Percentiles rank a stretch among this genome's conserved stretches.
phyloP scores from a whole-genome alignment of 1,140 invertebrate genomes.

The Hestina assimilis region DNA sequence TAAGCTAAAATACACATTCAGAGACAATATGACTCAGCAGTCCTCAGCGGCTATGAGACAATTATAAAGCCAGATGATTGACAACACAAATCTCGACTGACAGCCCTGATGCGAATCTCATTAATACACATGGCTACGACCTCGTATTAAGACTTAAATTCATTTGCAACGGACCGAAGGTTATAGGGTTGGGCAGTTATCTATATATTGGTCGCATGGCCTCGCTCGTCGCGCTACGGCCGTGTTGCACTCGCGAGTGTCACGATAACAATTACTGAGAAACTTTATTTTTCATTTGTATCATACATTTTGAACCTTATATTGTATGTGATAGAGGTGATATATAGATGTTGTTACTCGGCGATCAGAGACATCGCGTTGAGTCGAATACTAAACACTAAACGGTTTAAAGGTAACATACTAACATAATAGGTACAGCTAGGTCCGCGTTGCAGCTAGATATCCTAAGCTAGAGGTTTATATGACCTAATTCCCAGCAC shows the following conservation, averaged over 20 bases:
- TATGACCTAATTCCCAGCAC: constrained; percentile 36
- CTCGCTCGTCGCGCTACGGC: constrained; percentile 41
- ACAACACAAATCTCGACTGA: constrained; percentile 32
- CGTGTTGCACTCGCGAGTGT: constrained; percentile 48
- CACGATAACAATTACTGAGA: constrained; percentile 57
- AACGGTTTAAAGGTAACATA: constrained; percentile 43
- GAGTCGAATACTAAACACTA: constrained; percentile 41
- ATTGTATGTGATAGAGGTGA: not conserved
- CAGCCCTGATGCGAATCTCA: constrained; percentile 17
- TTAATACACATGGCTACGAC: constrained; percentile 4
- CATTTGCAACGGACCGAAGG: constrained; percentile 29
- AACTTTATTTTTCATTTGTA: constrained; percentile 40
- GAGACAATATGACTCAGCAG: not conserved
- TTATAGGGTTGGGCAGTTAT: constrained; percentile 52
- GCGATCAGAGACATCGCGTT: constrained; percentile 15
- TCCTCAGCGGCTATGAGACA: not conserved
- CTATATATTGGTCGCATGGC: constrained; percentile 39
- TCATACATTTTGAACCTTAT: constrained; percentile 17
- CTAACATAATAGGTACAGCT: constrained; percentile 32
- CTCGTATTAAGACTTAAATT: constrained; percentile 20
- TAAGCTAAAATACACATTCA: no score
- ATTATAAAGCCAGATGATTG: constrained; percentile 23
- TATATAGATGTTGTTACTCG: constrained; percentile 1
- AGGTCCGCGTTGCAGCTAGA: constrained; percentile 29
- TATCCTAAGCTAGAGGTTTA: constrained; percentile 35